Evolutionary conservation across 2,888 invertebrate genomes (phyloP).

Genomic region (Hanleya hanleyi): DNA sequence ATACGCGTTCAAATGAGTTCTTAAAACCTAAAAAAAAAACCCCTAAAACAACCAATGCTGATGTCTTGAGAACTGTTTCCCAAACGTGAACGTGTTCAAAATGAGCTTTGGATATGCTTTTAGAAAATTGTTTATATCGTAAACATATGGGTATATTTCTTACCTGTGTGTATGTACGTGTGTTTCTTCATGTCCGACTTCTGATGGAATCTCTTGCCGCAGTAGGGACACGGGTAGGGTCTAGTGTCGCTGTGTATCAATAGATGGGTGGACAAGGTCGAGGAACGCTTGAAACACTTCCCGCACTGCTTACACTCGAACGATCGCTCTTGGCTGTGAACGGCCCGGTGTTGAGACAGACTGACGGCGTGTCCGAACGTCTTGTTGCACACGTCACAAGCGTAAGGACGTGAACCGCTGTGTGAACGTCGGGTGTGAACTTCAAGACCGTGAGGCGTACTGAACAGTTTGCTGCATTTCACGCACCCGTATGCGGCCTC

Average conservation of each 20-base stretch:
- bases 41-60: no score
- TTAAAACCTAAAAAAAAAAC: no score
- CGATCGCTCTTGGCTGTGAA: slow-evolving; percentile 71
- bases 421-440: slow-evolving; percentile 96
- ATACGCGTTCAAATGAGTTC: no score
- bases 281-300: slow-evolving; percentile 93
- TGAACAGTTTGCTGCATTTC: slow-evolving; percentile 97
- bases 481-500: slow-evolving; percentile 47
- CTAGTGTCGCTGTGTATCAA: slow-evolving; percentile 96
- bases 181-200: slow-evolving; percentile 99
- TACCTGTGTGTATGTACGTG: slow-evolving; percentile 93
- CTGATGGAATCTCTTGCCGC: slow-evolving; percentile 97
- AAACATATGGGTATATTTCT: no score
- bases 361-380: slow-evolving; percentile 96
- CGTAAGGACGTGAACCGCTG: slow-evolving; percentile 92
- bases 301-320: slow-evolving; percentile 95
- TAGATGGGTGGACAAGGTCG: slow-evolving; percentile 94
- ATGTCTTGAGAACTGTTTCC: no score
- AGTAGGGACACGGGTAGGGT: slow-evolving; percentile 97
- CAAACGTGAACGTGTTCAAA: no score
- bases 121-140: no score
- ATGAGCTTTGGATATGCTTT: no score
- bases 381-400: slow-evolving; percentile 97
- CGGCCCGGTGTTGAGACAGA: slow-evolving; percentile 93
- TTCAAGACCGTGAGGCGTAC: slow-evolving; percentile 97